A percentile compares a stretch with the other conserved stretches of the same genome.
Conservation (phyloP, 2,797 vertebrate genomes). For the Molossus molossus region DNA sequence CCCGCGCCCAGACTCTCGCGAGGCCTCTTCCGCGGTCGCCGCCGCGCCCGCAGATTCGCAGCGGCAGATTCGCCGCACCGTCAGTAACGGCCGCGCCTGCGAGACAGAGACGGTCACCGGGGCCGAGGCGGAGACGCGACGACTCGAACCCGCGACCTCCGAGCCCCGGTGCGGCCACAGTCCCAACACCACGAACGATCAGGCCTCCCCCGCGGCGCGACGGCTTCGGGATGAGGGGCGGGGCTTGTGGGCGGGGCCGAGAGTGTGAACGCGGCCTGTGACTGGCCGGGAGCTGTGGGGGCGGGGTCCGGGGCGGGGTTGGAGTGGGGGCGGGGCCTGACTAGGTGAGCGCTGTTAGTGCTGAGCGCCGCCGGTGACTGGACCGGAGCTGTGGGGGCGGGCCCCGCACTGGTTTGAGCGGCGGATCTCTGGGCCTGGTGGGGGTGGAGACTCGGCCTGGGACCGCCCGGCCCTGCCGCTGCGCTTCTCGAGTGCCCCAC, state of each 20-base stretch:
- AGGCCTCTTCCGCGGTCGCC: constrained; percentile 54
- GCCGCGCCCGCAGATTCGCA: constrained; percentile 61
- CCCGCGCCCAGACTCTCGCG: constrained; percentile 66
- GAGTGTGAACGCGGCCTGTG: background rate
- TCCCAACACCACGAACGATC: rapidly evolving
- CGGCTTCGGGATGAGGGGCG: background rate
- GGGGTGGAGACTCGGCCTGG: background rate
- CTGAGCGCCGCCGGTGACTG: too few relatives aligned
- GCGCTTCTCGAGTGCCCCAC: rapidly evolving
- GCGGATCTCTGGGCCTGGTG: rapidly evolving
- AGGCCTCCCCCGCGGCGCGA: background rate
- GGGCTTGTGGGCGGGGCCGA: background rate
- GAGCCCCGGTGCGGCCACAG: too few relatives aligned
- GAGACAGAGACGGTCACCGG: background rate
- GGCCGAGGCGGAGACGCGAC: background rate
- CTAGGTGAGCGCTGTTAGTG: too few relatives aligned
- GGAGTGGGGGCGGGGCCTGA: background rate
- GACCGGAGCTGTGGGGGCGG: background rate
- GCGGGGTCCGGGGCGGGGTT: too few relatives aligned
- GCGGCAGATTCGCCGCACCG: constrained; percentile 76
- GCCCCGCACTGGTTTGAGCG: background rate
- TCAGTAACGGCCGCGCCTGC: background rate
- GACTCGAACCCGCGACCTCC: background rate
- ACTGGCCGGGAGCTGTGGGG: background rate
- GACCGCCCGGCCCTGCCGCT: background rate